Percentiles rank a stretch among this genome's conserved stretches.
These are phyloP conservation scores for Sussaba pulchella DNA, from an alignment of 2,888 invertebrate genomes.

Conservation along the genomic window DNA sequence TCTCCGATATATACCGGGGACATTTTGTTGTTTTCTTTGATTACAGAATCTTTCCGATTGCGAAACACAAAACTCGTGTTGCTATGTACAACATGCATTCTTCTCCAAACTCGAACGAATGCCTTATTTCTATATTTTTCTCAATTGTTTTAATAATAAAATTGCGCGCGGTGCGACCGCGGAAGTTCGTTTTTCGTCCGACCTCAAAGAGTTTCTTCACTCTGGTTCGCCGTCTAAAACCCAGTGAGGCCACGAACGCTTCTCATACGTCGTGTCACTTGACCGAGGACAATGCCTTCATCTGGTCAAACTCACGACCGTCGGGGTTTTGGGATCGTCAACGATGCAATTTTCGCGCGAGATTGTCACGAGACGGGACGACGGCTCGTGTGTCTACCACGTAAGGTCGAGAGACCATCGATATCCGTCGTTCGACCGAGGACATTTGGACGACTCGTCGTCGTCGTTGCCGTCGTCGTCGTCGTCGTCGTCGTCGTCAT, in stretches of 20 bases:
- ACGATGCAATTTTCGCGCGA: background rate
- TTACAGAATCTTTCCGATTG: conserved; percentile 21
- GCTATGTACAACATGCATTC: background rate
- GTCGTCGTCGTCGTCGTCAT: conserved; percentile 15
- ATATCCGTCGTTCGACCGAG: conserved; percentile 36
- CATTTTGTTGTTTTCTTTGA: conserved; percentile 32
- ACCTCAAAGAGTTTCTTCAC: conserved; percentile 42
- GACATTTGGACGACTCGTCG: conserved; percentile 44
- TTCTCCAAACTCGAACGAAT: too few relatives aligned
- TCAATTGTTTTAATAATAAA: too few relatives aligned
- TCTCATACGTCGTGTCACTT: background rate
- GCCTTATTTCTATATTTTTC: too few relatives aligned
- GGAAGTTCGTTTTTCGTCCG: conserved; percentile 18
- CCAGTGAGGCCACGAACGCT: background rate
- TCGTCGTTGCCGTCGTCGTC: conserved; percentile 21
- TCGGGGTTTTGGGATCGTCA: background rate
- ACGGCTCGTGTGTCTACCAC: background rate
- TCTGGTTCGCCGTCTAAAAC: background rate
- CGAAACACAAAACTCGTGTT: background rate
- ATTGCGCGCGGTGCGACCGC: conserved; percentile 16
- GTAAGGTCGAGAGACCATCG: conserved; percentile 24
- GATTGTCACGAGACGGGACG: background rate
- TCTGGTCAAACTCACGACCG: background rate
- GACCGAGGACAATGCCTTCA: background rate
- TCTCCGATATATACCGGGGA: conserved; percentile 25